Conservation (phyloP, 1,140 invertebrate genomes). For the Paraescarpia echinospica region DNA sequence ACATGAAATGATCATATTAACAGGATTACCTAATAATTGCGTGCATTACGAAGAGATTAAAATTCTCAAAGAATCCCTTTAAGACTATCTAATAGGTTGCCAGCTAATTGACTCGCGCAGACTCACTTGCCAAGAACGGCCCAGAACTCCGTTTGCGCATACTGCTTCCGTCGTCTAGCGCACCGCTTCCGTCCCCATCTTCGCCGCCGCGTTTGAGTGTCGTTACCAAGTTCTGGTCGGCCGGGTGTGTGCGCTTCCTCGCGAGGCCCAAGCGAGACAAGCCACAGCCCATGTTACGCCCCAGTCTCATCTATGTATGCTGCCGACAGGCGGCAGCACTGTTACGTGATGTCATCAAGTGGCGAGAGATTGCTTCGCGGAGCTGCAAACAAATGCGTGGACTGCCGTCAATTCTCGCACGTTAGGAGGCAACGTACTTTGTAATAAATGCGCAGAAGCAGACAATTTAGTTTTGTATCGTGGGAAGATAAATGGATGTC, state of each 20-base stretch:
- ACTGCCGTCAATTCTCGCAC: neutral
- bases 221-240: neutral
- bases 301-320: neutral
- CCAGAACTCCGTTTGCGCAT: neutral
- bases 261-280: neutral
- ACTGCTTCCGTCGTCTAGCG: neutral
- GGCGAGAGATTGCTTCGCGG: neutral
- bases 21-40: no score
- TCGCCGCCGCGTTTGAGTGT: neutral
- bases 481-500: neutral
- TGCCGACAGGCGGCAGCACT: neutral
- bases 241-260: neutral
- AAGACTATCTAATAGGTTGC: no score
- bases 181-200: neutral
- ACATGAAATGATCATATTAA: no score
- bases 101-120: neutral
- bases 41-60: no score
- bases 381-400: neutral
- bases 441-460: neutral
- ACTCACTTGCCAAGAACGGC: neutral
- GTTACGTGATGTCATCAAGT: neutral
- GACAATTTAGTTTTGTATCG: neutral
- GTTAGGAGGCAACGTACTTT: neutral
- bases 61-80: no score
- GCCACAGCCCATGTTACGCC: constrained; percentile 2